Percentiles rank a stretch among this genome's conserved stretches.
Evolutionary conservation across 1,140 invertebrate genomes (phyloP).

Genomic region (Drosophila equinoxialis): DNA sequence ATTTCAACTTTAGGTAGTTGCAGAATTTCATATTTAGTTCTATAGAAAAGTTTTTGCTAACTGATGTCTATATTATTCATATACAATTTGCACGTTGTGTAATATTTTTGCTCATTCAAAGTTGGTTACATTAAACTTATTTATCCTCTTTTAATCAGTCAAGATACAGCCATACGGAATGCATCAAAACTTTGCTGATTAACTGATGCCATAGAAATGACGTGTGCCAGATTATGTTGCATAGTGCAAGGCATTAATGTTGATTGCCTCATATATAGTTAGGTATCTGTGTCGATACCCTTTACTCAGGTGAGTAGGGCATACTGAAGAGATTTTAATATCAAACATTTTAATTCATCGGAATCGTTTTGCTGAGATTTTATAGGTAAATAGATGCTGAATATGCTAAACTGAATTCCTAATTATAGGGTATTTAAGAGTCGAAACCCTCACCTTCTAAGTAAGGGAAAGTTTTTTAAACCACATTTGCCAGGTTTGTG

Average conservation of each 20-base stretch:
- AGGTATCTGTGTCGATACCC: too few species aligned
- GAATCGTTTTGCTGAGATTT: too few species aligned
- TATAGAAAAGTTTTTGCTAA: neutral
- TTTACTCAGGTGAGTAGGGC: too few species aligned
- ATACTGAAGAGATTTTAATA: too few species aligned
- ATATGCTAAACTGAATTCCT: neutral
- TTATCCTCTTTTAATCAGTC: neutral
- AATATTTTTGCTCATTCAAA: too few species aligned
- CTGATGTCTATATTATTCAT: too few species aligned
- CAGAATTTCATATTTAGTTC: neutral
- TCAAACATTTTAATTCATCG: too few species aligned
- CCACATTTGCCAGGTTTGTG: constrained; percentile 59
- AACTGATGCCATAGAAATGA: constrained; percentile 19
- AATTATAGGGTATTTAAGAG: neutral
- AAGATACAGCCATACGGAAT: constrained; percentile 11
- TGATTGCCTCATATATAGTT: neutral
- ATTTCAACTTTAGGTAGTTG: constrained; percentile 14
- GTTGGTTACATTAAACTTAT: neutral
- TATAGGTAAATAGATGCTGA: too few species aligned
- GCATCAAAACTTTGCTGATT: constrained; percentile 45
- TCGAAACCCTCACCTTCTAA: neutral
- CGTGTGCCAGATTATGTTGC: constrained; percentile 13
- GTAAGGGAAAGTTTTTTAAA: constrained; percentile 23
- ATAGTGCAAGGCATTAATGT: neutral
- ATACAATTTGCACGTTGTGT: too few species aligned